Evolutionary conservation across 2,888 invertebrate genomes (phyloP).

Genomic region (Harpalus rufipes): DNA sequence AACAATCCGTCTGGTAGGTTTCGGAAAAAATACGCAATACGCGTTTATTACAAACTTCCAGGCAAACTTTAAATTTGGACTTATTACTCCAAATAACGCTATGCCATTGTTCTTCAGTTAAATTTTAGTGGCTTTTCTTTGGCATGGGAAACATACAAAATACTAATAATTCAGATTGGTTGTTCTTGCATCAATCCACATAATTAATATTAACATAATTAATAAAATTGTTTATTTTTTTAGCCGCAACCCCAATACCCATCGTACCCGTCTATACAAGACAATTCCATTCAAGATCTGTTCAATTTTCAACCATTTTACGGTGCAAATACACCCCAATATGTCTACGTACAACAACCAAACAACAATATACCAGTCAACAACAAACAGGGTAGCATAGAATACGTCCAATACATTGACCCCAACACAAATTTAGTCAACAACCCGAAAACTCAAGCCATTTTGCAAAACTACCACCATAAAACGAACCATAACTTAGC

Average conservation of each 20-base stretch:
- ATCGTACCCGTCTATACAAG: slow-evolving; percentile 68
- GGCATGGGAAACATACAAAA: too few relatives aligned
- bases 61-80: too few relatives aligned
- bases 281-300: slow-evolving; percentile 69
- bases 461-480: slow-evolving; percentile 27
- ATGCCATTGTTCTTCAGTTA: too few relatives aligned
- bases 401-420: slow-evolving; percentile 73
- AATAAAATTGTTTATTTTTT: background rate
- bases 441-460: slow-evolving; percentile 63
- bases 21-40: too few relatives aligned
- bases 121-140: too few relatives aligned
- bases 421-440: slow-evolving; percentile 69
- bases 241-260: slow-evolving; percentile 54
- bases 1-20: too few relatives aligned
- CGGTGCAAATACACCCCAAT: slow-evolving; percentile 70
- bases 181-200: too few relatives aligned
- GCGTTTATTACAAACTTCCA: too few relatives aligned
- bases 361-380: slow-evolving; percentile 71
- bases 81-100: too few relatives aligned
- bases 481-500: slow-evolving; percentile 47
- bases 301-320: slow-evolving; percentile 7
- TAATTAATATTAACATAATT: background rate
- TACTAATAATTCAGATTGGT: too few relatives aligned
- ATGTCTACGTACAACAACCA: slow-evolving; percentile 71
- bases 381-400: slow-evolving; percentile 74